phyloP scores from a whole-genome alignment of 2,797 vertebrate species.

The Parauchenoglanis ngamensis region DNA sequence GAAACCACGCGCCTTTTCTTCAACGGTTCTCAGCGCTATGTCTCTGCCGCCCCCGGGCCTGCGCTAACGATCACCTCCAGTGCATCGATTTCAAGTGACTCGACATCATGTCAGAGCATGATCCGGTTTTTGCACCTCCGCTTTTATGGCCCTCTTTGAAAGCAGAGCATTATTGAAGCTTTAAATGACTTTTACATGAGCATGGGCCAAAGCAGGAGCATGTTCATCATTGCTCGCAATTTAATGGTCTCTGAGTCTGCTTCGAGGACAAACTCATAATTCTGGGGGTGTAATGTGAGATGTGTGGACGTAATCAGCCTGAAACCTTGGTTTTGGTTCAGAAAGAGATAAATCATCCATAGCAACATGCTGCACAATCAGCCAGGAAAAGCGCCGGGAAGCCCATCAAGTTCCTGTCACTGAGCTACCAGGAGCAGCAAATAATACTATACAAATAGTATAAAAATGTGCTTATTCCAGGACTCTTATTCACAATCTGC shows the following conservation, averaged over 20 bases:
- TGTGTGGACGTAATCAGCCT: constrained; percentile 39
- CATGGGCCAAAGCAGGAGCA: constrained; percentile 14
- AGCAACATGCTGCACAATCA: constrained; percentile 12
- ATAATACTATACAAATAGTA: background rate
- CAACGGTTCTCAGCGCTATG: background rate
- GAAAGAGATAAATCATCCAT: constrained; percentile 48
- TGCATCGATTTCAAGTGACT: constrained; percentile 2
- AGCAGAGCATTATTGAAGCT: constrained; percentile 12
- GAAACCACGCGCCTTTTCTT: constrained; percentile 28
- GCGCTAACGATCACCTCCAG: constrained; percentile 26
- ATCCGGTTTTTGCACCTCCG: constrained; percentile 10
- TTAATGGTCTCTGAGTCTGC: constrained; percentile 43
- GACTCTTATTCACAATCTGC: background rate
- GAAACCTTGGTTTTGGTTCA: constrained; percentile 41
- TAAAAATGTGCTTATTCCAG: background rate
- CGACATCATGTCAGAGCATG: constrained; percentile 12
- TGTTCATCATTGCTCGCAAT: constrained; percentile 22
- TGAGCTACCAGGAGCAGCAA: constrained; percentile 21
- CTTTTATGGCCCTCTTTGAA: constrained; percentile 33
- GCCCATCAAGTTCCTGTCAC: constrained; percentile 33
- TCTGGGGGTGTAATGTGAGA: constrained; percentile 32
- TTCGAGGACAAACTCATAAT: constrained; percentile 49
- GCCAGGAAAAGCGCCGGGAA: constrained; percentile 10
- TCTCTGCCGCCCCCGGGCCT: constrained; percentile 2
- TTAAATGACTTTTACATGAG: constrained; percentile 28